Conservation (phyloP, 2,113 vertebrate genomes). For the Coracopsis vasa region DNA sequence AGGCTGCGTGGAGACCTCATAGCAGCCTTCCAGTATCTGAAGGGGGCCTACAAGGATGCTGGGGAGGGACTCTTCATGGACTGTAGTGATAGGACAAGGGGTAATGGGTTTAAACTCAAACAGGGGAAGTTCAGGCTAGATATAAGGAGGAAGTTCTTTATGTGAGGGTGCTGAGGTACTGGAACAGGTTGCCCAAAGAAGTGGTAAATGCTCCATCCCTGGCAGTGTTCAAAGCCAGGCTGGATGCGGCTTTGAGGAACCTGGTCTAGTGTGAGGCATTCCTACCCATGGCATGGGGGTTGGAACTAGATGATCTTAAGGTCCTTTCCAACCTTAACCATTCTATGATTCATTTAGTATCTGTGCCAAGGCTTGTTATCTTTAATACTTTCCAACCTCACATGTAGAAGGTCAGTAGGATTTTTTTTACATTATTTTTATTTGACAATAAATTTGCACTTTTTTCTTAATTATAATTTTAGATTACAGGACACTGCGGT, state of each 20-base stretch:
- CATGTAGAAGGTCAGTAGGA: neutral
- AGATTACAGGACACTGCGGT: too few relatives aligned
- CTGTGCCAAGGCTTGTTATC: neutral
- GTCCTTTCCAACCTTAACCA: neutral
- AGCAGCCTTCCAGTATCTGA: neutral
- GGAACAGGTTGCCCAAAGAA: neutral
- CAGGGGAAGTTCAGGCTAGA: neutral
- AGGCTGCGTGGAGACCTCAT: neutral
- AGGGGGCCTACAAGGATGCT: neutral
- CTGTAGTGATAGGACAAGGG: neutral
- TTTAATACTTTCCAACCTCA: neutral
- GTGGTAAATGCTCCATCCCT: neutral
- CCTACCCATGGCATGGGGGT: neutral
- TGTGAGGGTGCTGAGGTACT: neutral
- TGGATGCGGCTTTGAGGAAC: neutral
- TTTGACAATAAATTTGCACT: accelerated
- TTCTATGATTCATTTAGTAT: neutral
- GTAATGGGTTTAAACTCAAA: neutral
- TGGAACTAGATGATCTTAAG: neutral
- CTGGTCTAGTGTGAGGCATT: neutral
- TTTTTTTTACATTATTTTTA: neutral
- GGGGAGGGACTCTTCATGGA: neutral
- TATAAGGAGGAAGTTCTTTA: neutral
- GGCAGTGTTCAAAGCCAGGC: neutral
- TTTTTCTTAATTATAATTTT: neutral